phyloP scores from a whole-genome alignment of 30 jellyfish, hydroid and myxozoan genomes.

The Sanderia malayensis region DNA sequence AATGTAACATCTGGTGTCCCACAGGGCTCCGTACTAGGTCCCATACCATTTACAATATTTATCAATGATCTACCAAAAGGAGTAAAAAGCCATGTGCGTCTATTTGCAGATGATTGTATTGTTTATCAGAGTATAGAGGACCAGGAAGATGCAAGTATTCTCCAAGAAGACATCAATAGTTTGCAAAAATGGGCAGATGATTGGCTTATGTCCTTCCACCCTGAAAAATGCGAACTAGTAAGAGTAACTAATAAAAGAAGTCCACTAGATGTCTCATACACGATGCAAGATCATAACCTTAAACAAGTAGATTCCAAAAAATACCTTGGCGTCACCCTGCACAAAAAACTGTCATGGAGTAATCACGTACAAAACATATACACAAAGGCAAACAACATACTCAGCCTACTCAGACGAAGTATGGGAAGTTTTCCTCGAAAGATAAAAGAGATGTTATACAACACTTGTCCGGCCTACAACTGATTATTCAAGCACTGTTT shows the following conservation, averaged over 20 bases:
- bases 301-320: conserved; percentile 7
- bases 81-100: conserved; percentile 32
- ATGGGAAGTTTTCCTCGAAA: conserved; percentile 34
- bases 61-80: conserved; percentile 45
- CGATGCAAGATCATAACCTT: conserved; percentile 20
- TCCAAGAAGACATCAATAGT: conserved; percentile 37
- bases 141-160: conserved; percentile 26
- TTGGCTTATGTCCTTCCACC: conserved; percentile 38
- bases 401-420: conserved; percentile 37
- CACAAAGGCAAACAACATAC: conserved; percentile 14
- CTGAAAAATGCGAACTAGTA: conserved; percentile 22
- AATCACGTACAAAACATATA: conserved; percentile 11
- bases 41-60: conserved; percentile 31
- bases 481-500: conserved; percentile 35
- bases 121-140: conserved; percentile 13
- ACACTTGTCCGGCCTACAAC: conserved; percentile 38
- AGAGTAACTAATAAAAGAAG: conserved; percentile 11
- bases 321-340: conserved; percentile 45
- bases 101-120: conserved; percentile 16
- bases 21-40: conserved; percentile 44
- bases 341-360: neutral
- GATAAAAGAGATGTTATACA: conserved; percentile 27
- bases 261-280: conserved; percentile 13
- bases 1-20: conserved; percentile 47
- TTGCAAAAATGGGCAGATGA: conserved; percentile 27